These are phyloP conservation scores for Cliona cf. orientalis DNA, from an alignment of 37 sponge, comb jelly and placozoan genomes.

Conservation along the genomic window DNA sequence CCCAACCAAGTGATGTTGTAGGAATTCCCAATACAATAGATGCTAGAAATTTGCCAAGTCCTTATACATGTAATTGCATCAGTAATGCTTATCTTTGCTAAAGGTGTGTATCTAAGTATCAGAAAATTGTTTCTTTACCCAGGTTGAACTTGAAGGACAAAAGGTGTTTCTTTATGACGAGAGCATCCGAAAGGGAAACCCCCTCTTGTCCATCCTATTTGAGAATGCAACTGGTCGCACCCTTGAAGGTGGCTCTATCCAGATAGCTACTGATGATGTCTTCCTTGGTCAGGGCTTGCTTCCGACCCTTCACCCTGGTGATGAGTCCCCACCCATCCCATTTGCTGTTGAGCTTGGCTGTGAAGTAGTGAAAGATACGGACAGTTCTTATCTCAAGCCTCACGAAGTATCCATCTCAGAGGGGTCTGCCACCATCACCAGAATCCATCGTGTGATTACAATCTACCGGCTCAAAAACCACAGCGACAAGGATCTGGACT, in stretches of 20 bases:
- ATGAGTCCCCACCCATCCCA: constrained; percentile 89
- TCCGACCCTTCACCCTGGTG: constrained; percentile 82
- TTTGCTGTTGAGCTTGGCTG: constrained; percentile 87
- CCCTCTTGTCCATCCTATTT: constrained; percentile 81
- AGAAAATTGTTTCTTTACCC: too few species aligned
- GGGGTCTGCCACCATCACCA: constrained; percentile 35
- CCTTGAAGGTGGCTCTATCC: constrained; percentile 84
- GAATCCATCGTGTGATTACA: constrained; percentile 62
- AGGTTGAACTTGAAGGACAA: constrained; percentile 76
- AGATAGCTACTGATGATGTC: constrained; percentile 45
- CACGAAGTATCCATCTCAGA: constrained; percentile 48
- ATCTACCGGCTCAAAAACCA: constrained; percentile 79
- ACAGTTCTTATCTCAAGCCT: constrained; percentile 56
- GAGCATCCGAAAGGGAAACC: constrained; percentile 81
- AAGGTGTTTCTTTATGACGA: constrained; percentile 84
- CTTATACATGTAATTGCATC: too few species aligned
- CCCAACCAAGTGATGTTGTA: too few species aligned
- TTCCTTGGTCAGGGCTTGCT: constrained; percentile 76
- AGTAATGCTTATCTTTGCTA: too few species aligned
- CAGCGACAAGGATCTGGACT: constrained; percentile 73
- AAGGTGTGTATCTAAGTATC: too few species aligned
- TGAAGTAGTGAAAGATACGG: constrained; percentile 65
- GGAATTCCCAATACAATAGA: too few species aligned
- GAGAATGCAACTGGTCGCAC: constrained; percentile 92
- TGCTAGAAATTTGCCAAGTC: too few species aligned